These are phyloP conservation scores for Melanerpes formicivorus DNA, from an alignment of 2,113 vertebrate species.

Conservation along the genomic window DNA sequence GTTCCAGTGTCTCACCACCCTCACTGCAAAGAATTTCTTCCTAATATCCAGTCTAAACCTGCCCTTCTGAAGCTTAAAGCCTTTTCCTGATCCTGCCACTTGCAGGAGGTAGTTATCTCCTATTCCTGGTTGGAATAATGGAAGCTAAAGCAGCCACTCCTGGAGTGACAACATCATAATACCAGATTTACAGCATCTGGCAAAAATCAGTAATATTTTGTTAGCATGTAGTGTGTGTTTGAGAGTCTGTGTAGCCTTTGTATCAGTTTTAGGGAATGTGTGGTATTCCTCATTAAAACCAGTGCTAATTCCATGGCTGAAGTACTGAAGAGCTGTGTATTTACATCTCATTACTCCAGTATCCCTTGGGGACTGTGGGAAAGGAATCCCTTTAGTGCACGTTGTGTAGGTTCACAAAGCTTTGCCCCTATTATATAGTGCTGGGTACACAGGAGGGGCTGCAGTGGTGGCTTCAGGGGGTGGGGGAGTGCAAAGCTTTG, in stretches of 20 bases:
- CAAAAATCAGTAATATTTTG: background rate
- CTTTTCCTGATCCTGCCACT: too few relatives aligned
- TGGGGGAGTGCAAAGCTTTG: background rate
- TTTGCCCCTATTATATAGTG: background rate
- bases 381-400: background rate
- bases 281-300: background rate
- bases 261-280: background rate
- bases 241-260: background rate
- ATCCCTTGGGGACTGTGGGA: background rate
- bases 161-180: background rate
- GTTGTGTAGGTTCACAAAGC: background rate
- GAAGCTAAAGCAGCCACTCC: background rate
- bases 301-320: background rate
- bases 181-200: background rate
- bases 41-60: too few relatives aligned
- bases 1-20: too few relatives aligned
- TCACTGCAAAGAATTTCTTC: too few relatives aligned
- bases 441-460: background rate
- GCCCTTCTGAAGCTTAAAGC: too few relatives aligned
- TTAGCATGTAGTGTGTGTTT: background rate
- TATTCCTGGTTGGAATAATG: background rate
- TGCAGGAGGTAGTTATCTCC: background rate
- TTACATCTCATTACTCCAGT: background rate
- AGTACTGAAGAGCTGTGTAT: too few relatives aligned
- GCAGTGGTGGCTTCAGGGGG: background rate